Conservation (phyloP, 1,140 invertebrate species). For the Tetranychus urticae region DNA sequence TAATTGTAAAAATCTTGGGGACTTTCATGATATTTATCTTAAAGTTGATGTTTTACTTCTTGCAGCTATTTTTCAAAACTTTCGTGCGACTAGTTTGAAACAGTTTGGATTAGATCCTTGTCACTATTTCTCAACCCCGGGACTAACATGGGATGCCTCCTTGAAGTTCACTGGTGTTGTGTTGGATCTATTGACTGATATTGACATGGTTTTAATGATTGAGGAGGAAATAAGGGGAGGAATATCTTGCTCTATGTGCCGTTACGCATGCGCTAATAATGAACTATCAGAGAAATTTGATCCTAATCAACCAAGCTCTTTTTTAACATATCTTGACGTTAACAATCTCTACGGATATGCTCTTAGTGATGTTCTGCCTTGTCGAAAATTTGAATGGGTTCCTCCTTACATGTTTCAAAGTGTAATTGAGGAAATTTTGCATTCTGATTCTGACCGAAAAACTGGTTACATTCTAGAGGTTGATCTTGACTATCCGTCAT, state of each 20-base stretch:
- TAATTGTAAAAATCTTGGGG: constrained; percentile 17
- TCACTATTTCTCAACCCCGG: constrained; percentile 15
- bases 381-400: constrained; percentile 8
- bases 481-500: constrained; percentile 13
- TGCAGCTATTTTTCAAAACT: constrained; percentile 25
- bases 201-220: constrained; percentile 15
- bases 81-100: not conserved
- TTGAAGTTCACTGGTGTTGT: constrained; percentile 15
- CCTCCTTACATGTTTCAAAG: not conserved
- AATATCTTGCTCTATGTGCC: not conserved
- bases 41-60: constrained; percentile 20
- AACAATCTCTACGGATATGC: constrained; percentile 13
- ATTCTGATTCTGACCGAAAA: not conserved
- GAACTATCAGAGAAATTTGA: constrained; percentile 12
- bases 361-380: too few relatives aligned
- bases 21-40: constrained; percentile 23
- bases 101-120: constrained; percentile 14
- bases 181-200: constrained; percentile 13
- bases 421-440: constrained; percentile 2
- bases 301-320: constrained; percentile 3
- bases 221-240: constrained; percentile 12
- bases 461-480: constrained; percentile 13
- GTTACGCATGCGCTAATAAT: not conserved
- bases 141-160: constrained; percentile 8
- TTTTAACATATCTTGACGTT: constrained; percentile 13